phyloP scores from a whole-genome alignment of 2,888 invertebrate species.

The Boloria euphrosyne region DNA sequence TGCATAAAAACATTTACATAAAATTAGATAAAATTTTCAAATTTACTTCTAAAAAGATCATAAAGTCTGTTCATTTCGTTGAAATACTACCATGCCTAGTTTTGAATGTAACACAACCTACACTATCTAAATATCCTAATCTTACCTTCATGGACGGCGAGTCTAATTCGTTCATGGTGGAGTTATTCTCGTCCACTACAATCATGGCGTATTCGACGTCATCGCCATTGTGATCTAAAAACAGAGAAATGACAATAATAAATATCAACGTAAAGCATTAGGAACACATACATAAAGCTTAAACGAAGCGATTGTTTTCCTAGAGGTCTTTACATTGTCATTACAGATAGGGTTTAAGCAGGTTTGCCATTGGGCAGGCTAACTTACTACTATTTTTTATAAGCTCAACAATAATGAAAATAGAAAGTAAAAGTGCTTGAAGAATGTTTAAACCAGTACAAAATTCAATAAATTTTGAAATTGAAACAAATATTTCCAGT shows the following conservation, averaged over 20 bases:
- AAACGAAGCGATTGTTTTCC: conserved; percentile 58
- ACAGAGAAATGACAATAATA: conserved; percentile 36
- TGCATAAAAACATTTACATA: conserved; percentile 20
- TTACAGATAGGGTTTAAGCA: conserved; percentile 8
- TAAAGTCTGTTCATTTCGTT: conserved; percentile 12
- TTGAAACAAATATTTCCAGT: background rate
- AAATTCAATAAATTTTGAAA: background rate
- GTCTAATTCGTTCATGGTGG: conserved; percentile 91
- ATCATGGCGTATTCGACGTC: conserved; percentile 95
- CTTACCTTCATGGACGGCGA: conserved; percentile 93
- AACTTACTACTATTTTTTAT: conserved; percentile 6
- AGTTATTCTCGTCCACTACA: conserved; percentile 94
- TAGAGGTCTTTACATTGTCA: background rate
- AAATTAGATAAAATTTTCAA: conserved; percentile 7
- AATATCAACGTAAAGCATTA: conserved; percentile 8
- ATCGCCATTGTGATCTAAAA: conserved; percentile 83
- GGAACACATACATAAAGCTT: conserved; percentile 67
- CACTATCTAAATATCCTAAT: background rate
- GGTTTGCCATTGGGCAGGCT: conserved; percentile 1
- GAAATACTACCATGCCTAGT: conserved; percentile 29
- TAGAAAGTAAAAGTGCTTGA: conserved; percentile 8
- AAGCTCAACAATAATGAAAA: conserved; percentile 11
- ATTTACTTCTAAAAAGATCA: background rate
- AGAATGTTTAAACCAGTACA: background rate
- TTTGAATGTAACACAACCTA: conserved; percentile 20